Evolutionary conservation across 2,113 vertebrate genomes (phyloP), one percentile per base, ranked within the genome.

Genomic region (Malurus alboscapulatus): DNA sequence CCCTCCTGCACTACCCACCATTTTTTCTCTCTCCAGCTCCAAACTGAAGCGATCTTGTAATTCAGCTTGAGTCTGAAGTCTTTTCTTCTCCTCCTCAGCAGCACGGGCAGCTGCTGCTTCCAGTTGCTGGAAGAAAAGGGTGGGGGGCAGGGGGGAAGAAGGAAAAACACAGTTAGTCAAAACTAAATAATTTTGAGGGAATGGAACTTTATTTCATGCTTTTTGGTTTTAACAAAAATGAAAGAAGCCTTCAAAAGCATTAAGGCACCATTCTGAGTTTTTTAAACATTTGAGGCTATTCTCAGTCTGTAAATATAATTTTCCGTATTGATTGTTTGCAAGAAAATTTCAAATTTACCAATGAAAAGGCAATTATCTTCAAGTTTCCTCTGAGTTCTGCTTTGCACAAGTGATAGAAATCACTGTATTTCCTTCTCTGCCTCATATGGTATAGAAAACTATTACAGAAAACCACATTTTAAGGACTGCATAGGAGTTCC

Each of bases 11-110:
- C 34, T 21, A 77, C 95, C 97, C 94, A 99, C 99, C 97, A 98
- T 98, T 96, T 99, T 99, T 95, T 99, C 99, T 87, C 98, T 98
- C 96, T 99, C 99, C 95, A 99, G 98, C 94, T 99, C 99, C 30
- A 95, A 91, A 93, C 94, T 98, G 98, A 99, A 99, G 38, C 98
- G 98, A 93, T 99, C 98, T 95, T 99, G 99, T 9, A 99, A 97
- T n/a, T 99, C 98, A 9, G 97, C 97, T 77, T 99, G 99, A 47
- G 98, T 99, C 96, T 99, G 98, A 69, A 99, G 98, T 21, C 99
- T 98, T 76, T 97, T 98, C 89, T 95, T 97, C 88, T 99, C 99
- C 95, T 99, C 99, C 79, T 98, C 98, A 25, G 98, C 98, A 34
- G 99, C 98, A 2, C 97, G 98, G 65, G 98, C 96, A 12, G 99